phyloP scores from a whole-genome alignment of 2,113 vertebrate species.

The Apteryx mantelli region DNA sequence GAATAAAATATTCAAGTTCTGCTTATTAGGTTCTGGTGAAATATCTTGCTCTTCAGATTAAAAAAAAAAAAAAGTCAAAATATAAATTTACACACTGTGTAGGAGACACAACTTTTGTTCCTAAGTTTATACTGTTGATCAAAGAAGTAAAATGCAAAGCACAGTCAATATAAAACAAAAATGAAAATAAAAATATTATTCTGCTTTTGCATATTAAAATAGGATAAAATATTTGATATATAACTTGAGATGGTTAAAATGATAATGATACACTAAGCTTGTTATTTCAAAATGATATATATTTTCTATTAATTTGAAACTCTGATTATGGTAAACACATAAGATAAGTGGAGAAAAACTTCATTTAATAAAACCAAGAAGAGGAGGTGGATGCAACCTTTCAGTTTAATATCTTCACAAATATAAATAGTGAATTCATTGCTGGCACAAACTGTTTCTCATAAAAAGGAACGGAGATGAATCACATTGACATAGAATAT shows the following conservation, averaged over 20 bases:
- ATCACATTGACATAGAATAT: background rate
- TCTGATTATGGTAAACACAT: background rate
- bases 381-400: background rate
- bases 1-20: background rate
- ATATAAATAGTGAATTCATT: background rate
- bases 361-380: background rate
- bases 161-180: background rate
- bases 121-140: background rate
- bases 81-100: background rate
- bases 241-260: background rate
- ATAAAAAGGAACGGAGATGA: background rate
- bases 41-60: background rate
- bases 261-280: background rate
- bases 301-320: constrained; percentile 8
- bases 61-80: background rate
- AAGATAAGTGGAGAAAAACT: background rate
- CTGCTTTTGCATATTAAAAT: background rate
- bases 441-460: background rate
- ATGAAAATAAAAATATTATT: background rate
- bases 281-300: background rate
- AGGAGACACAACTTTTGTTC: background rate
- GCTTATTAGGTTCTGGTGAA: background rate
- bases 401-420: constrained; percentile 4
- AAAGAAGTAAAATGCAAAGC: background rate
- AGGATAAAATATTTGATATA: background rate